These are phyloP conservation scores for Hypanus sabinus DNA, from an alignment of 2,113 vertebrate species.

Conservation along the genomic window DNA sequence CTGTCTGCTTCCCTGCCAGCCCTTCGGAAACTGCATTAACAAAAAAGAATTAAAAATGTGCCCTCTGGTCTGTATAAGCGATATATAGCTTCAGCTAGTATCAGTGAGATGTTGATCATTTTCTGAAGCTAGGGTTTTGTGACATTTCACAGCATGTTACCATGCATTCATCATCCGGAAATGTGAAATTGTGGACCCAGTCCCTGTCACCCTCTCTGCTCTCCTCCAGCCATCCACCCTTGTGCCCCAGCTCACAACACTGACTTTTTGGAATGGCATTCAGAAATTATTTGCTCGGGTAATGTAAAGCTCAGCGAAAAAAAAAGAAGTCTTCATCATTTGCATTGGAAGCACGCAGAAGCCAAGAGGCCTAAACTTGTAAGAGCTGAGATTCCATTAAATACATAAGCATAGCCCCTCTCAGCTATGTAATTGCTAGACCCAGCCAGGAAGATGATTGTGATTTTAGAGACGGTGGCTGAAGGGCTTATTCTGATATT, in stretches of 20 bases:
- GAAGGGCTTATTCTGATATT: constrained; percentile 28
- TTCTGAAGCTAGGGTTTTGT: neutral
- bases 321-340: neutral
- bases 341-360: neutral
- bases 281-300: neutral
- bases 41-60: too few species aligned
- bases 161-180: neutral
- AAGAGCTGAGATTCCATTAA: constrained; percentile 8
- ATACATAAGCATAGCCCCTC: neutral
- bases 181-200: too few species aligned
- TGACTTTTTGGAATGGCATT: neutral
- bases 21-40: too few species aligned
- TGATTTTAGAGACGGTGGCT: constrained; percentile 31
- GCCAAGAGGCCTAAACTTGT: constrained; percentile 2
- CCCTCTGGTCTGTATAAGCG: too few species aligned
- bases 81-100: too few species aligned
- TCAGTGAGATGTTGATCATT: neutral
- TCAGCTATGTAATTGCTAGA: constrained; percentile 22
- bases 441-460: constrained; percentile 25
- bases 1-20: too few species aligned
- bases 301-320: neutral
- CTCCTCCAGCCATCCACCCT: too few species aligned
- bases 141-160: neutral
- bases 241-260: neutral
- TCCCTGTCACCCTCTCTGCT: too few species aligned